A percentile compares a stretch with the other conserved stretches of the same genome.
Conservation (phyloP, 2,888 invertebrate genomes). For the Pseudoips prasinana region DNA sequence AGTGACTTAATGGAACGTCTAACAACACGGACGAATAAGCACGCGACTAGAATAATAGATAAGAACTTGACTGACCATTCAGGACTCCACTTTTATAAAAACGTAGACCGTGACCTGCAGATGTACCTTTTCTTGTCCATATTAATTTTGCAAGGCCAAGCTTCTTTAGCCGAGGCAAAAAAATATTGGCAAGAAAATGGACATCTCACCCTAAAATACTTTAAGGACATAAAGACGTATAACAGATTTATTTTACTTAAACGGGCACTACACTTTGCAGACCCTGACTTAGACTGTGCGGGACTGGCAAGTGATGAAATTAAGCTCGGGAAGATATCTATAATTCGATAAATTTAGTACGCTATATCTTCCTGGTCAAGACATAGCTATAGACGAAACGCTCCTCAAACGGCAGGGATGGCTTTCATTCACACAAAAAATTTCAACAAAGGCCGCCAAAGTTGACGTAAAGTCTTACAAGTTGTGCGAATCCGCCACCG, state of each 20-base stretch:
- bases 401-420: slow-evolving; percentile 6
- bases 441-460: slow-evolving; percentile 6
- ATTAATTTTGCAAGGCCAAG: slow-evolving; percentile 8
- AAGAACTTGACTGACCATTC: too few relatives aligned
- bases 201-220: slow-evolving; percentile 14
- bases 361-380: slow-evolving; percentile 7
- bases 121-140: slow-evolving; percentile 7
- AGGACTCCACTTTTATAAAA: too few relatives aligned
- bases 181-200: slow-evolving; percentile 9
- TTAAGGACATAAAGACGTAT: slow-evolving; percentile 10
- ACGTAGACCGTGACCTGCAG: background rate
- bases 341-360: slow-evolving; percentile 3
- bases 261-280: slow-evolving; percentile 7
- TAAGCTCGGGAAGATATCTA: slow-evolving; percentile 8
- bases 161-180: slow-evolving; percentile 6
- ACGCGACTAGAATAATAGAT: background rate
- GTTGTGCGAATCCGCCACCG: slow-evolving; percentile 8
- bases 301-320: slow-evolving; percentile 4
- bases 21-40: slow-evolving; percentile 4
- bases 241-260: slow-evolving; percentile 13
- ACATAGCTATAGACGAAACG: slow-evolving; percentile 12
- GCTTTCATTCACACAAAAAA: slow-evolving; percentile 10
- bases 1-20: slow-evolving; percentile 3
- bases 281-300: slow-evolving; percentile 3
- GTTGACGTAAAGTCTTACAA: slow-evolving; percentile 10